These are phyloP conservation scores for Leucosticte australis DNA, from an alignment of 2,113 vertebrate genomes.

Conservation along the genomic window DNA sequence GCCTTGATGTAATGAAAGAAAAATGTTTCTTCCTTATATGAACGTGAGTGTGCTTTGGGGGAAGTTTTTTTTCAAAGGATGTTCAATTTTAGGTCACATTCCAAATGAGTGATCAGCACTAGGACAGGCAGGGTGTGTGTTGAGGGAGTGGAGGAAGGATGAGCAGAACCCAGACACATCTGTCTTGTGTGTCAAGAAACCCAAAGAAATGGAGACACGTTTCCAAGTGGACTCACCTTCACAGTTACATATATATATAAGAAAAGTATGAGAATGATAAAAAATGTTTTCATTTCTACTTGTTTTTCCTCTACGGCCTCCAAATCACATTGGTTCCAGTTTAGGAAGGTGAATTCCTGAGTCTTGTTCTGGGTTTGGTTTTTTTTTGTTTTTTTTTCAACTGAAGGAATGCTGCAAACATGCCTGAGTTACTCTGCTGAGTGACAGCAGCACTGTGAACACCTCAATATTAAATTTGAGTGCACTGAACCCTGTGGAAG, in stretches of 20 bases:
- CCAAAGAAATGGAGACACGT: background rate
- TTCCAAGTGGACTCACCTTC: background rate
- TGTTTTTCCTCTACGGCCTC: fast-evolving
- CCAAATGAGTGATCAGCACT: background rate
- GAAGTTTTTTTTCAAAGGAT: background rate
- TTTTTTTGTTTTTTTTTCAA: background rate
- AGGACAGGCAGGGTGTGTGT: background rate
- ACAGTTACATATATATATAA: background rate
- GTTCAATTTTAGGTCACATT: background rate
- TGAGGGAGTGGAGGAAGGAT: background rate
- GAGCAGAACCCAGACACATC: background rate
- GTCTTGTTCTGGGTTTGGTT: background rate
- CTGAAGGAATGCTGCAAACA: background rate
- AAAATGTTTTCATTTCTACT: background rate
- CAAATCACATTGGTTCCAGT: fast-evolving
- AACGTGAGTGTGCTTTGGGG: background rate
- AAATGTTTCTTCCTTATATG: background rate
- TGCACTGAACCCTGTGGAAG: background rate
- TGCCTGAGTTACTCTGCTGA: background rate
- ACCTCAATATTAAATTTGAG: background rate
- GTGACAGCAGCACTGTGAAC: background rate
- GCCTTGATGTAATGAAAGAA: conserved; percentile 39
- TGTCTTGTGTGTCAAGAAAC: background rate
- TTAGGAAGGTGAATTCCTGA: background rate
- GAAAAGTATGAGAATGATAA: background rate